These are phyloP conservation scores for Elaeidobius kamerunicus DNA, from an alignment of 2,888 invertebrate genomes.

Conservation along the genomic window DNA sequence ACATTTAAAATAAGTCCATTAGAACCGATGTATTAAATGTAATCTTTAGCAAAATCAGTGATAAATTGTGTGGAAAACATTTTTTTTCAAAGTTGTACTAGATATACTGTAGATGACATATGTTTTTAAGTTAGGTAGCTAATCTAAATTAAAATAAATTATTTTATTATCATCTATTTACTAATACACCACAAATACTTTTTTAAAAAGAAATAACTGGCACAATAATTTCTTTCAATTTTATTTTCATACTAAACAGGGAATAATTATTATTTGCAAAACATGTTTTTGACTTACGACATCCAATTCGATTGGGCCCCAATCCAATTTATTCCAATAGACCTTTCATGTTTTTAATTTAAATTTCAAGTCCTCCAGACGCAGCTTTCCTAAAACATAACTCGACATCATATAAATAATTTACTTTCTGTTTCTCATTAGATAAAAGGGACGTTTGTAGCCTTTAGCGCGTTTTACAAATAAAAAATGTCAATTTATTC, in stretches of 20 bases:
- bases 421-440: slow-evolving; percentile 17
- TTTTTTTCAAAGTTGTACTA: no score
- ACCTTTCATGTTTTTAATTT: slow-evolving; percentile 9
- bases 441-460: slow-evolving; percentile 12
- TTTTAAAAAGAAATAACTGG: no score
- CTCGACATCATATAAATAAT: slow-evolving; percentile 13
- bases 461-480: slow-evolving; percentile 2
- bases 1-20: no score
- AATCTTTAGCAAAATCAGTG: no score
- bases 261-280: neutral
- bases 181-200: neutral
- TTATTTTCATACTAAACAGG: no score
- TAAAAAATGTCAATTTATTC: slow-evolving; percentile 14
- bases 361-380: slow-evolving; percentile 9
- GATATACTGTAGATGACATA: no score
- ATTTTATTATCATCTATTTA: no score
- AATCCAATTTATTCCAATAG: slow-evolving; percentile 10
- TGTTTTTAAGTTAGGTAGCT: no score
- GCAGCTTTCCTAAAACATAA: slow-evolving; percentile 13
- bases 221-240: no score
- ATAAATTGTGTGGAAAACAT: no score
- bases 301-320: slow-evolving; percentile 3
- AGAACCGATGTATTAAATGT: no score
- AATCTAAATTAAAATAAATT: no score
- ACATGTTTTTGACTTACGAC: neutral